Evolutionary conservation across 37 sponge, comb jelly and placozoan genomes (phyloP), one percentile per base, ranked within the genome.

Genomic region (Dysidea cf. avara): DNA sequence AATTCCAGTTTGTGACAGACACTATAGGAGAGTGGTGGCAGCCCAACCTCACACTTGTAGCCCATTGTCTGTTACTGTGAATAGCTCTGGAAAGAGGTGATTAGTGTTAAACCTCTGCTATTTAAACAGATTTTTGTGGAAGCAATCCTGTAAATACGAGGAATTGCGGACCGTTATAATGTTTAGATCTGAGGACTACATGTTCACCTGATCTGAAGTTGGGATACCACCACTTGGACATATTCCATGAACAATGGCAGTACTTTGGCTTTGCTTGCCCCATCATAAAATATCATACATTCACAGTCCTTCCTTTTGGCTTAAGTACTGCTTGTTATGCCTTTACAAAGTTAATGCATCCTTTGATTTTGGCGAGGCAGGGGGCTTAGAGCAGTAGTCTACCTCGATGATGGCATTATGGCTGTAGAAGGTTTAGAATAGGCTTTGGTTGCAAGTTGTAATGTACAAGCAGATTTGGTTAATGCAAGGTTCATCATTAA

Each of bases 381-480:
- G 37, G 81, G 81, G 53, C 20, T 71, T 49, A 80, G 46, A 33
- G 38, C 30, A 16, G 49, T 70, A 34, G 7, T 80, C 12, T 80
- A 80, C 40, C 7, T 80, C 34, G 81, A 80, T 60, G 63, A 80
- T 62, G 81, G 81, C 43, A 66, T 78, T 37, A 21, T 50, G 52
- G 66, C 38, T 13, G 68, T 58, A 33, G 28, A 25, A 36, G 31
- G 38, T 30, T 1, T 36, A 29, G 39, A 36, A 39, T n/a, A 55
- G 24, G 40, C 53, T 31, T 16, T 29, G 12, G 28, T 14, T 18
- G 50, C 34, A 20, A 69, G 53, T 13, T 14, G 32, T 16, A 43
- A 22, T 14, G 53, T 76, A 40, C 37, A 34, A 37, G 16, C 39
- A 29, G 51, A 38, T 37, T 37, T 78, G 38, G 69, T 24, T 16